These are phyloP conservation scores for Druceiella hillmani DNA, from an alignment of 2,888 invertebrate species.

Conservation along the genomic window DNA sequence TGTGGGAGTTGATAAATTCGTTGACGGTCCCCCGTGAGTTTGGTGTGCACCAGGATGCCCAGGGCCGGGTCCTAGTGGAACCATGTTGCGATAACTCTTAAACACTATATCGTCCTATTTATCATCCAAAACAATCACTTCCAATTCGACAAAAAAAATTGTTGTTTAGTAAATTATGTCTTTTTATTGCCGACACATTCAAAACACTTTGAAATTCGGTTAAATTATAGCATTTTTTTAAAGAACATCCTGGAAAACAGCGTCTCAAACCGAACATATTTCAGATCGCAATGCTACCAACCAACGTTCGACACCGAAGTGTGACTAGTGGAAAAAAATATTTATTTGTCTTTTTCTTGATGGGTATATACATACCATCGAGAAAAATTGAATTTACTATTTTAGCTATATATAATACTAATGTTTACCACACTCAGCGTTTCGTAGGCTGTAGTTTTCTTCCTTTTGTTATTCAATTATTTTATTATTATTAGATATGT, in stretches of 20 bases:
- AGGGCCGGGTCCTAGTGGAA: constrained; percentile 65
- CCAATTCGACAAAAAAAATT: not conserved
- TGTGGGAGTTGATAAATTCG: constrained; percentile 44
- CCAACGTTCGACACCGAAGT: no score
- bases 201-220: not conserved
- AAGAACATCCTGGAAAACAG: constrained; percentile 48
- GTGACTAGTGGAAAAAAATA: not conserved
- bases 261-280: constrained; percentile 51
- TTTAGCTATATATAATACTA: no score
- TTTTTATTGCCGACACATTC: not conserved
- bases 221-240: constrained; percentile 39
- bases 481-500: no score
- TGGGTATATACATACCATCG: no score
- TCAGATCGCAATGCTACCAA: constrained; percentile 43
- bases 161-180: not conserved
- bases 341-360: not conserved
- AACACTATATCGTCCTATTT: constrained; percentile 43
- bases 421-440: no score
- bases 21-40: constrained; percentile 46
- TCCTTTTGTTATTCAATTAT: no score
- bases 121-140: constrained; percentile 46
- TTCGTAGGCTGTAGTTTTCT: no score
- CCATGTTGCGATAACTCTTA: constrained; percentile 55
- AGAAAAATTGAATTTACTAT: no score
- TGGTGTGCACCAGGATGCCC: constrained; percentile 48